Evolutionary conservation across 2,113 vertebrate genomes (phyloP).

Genomic region (Python bivittatus): DNA sequence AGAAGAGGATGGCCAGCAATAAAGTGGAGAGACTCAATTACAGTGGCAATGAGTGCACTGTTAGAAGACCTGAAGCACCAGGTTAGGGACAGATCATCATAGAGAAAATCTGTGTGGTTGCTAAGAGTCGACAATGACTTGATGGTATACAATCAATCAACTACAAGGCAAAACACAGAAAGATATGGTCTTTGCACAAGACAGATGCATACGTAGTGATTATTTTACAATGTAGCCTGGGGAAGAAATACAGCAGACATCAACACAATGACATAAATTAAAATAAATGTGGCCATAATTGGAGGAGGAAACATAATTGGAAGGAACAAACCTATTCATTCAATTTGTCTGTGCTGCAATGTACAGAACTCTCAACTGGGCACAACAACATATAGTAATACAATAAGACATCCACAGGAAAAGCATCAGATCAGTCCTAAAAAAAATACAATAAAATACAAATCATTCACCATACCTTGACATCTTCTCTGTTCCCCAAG

Average conservation of each 20-base stretch:
- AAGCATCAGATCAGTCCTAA: not conserved
- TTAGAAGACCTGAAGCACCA: not conserved
- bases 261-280: not conserved
- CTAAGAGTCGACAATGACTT: not conserved
- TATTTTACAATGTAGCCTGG: not conserved
- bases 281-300: not conserved
- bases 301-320: too few species aligned
- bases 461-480: not conserved
- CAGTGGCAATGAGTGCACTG: not conserved
- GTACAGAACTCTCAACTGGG: not conserved
- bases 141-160: not conserved
- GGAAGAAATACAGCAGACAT: not conserved
- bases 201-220: not conserved
- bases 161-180: not conserved
- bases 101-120: not conserved
- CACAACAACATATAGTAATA: not conserved
- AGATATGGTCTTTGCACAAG: not conserved
- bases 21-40: too few species aligned
- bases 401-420: not conserved
- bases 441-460: not conserved
- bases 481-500: not conserved
- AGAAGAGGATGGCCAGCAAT: too few species aligned
- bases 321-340: not conserved
- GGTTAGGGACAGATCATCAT: not conserved
- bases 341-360: not conserved